A percentile compares a stretch with the other conserved stretches of the same genome.
Conservation (phyloP, 2,797 vertebrate genomes). For the Podarcis lilfordi region DNA sequence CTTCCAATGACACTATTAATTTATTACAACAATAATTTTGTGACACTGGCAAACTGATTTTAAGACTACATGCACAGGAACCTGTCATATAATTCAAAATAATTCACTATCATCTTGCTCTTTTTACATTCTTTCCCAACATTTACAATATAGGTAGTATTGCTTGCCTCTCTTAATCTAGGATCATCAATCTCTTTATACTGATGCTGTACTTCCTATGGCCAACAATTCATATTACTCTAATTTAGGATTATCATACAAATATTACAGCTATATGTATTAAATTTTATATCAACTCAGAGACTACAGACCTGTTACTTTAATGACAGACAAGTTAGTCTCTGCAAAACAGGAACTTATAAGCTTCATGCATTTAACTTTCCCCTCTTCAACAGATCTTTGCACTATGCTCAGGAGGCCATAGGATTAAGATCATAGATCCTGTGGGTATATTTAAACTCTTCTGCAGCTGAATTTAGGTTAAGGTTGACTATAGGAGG, state of each 20-base stretch:
- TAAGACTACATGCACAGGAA: constrained; percentile 1
- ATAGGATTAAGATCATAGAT: not conserved
- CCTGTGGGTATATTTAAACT: not conserved
- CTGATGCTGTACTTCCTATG: not conserved
- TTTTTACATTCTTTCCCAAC: not conserved
- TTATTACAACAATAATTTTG: not conserved
- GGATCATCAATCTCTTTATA: not conserved
- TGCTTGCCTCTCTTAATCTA: not conserved
- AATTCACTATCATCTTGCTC: constrained; percentile 1
- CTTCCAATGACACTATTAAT: not conserved
- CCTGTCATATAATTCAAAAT: constrained; percentile 7
- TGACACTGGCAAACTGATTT: constrained; percentile 3
- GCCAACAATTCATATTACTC: not conserved
- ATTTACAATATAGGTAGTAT: not conserved
- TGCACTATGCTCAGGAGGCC: not conserved
- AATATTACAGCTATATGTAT: not conserved
- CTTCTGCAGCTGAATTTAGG: not conserved
- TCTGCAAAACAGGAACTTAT: not conserved
- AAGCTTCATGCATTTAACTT: not conserved
- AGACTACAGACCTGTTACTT: not conserved
- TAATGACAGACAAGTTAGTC: not conserved
- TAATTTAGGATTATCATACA: not conserved
- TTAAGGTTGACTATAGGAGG: not conserved
- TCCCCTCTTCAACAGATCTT: not conserved
- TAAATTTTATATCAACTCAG: not conserved